phyloP scores from a whole-genome alignment of 2,888 invertebrate genomes.

The Sarcophaga rosellei region DNA sequence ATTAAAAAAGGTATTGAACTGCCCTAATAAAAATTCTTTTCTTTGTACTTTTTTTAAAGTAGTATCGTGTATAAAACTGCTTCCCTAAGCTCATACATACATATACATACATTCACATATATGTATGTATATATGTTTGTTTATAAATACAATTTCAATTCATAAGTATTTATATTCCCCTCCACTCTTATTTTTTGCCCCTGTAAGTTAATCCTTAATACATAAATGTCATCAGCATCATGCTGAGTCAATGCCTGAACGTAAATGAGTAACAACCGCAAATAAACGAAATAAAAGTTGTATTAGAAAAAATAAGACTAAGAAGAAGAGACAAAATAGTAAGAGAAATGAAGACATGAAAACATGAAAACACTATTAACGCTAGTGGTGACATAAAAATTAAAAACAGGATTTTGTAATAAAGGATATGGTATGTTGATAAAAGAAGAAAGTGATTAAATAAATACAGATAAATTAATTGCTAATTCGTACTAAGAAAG shows the following conservation, averaged over 20 bases:
- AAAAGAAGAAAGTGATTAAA: neutral
- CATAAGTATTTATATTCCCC: conserved; percentile 37
- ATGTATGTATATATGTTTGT: neutral
- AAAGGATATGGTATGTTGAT: neutral
- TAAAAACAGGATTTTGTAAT: neutral
- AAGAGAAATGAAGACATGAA: conserved; percentile 34
- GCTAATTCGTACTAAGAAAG: neutral
- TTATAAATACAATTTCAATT: neutral
- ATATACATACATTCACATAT: neutral
- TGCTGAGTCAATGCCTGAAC: conserved; percentile 43
- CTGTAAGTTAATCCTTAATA: conserved; percentile 65
- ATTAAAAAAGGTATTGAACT: neutral
- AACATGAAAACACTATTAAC: conserved; percentile 70
- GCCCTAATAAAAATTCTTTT: neutral
- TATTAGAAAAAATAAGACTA: neutral
- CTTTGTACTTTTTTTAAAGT: neutral
- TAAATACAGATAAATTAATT: conserved; percentile 36
- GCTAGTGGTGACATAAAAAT: conserved; percentile 48
- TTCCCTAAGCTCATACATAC: neutral
- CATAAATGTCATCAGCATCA: conserved; percentile 59
- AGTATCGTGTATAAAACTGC: neutral
- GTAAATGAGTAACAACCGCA: neutral
- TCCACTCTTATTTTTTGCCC: neutral
- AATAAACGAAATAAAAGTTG: neutral
- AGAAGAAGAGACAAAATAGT: neutral